A percentile compares a stretch with the other conserved stretches of the same genome.
Conservation (phyloP, 2,113 vertebrate genomes). For the Corapipo altera region DNA sequence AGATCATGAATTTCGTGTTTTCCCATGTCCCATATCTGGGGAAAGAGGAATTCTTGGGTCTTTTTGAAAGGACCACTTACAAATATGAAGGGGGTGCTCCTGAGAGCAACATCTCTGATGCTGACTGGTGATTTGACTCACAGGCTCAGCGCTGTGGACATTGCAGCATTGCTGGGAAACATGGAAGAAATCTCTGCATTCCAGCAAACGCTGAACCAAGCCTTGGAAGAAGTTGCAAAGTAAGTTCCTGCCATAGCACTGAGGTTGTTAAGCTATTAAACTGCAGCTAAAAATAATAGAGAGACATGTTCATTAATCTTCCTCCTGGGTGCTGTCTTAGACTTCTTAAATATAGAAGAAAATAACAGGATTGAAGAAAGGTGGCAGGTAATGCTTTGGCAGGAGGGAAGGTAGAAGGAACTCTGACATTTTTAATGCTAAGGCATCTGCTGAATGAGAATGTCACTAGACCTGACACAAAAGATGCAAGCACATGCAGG, state of each 20-base stretch:
- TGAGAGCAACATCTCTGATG: background rate
- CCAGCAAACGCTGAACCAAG: constrained; percentile 89
- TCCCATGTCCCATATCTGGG: fast-evolving
- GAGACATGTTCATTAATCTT: background rate
- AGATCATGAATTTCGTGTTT: background rate
- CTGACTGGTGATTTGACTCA: background rate
- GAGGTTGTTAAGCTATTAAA: background rate
- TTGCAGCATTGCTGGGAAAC: constrained; percentile 85
- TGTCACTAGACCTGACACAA: background rate
- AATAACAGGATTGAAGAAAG: background rate
- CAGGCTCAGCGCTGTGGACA: constrained; percentile 85
- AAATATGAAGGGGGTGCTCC: background rate
- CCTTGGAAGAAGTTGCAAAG: constrained; percentile 94
- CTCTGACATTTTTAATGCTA: background rate
- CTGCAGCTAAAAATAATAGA: constrained; percentile 11
- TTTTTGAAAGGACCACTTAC: background rate
- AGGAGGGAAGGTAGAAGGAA: background rate
- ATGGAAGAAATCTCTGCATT: constrained; percentile 92
- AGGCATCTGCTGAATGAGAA: background rate
- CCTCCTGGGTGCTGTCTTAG: background rate
- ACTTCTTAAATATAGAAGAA: constrained; percentile 16
- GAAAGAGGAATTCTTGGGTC: background rate
- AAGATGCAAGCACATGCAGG: background rate
- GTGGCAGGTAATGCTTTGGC: background rate
- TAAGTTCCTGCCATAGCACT: constrained; percentile 64